Percentiles rank a stretch among this genome's conserved stretches.
These are phyloP conservation scores for Acanthis flammea DNA, from an alignment of 2,797 vertebrate genomes.

Conservation along the genomic window DNA sequence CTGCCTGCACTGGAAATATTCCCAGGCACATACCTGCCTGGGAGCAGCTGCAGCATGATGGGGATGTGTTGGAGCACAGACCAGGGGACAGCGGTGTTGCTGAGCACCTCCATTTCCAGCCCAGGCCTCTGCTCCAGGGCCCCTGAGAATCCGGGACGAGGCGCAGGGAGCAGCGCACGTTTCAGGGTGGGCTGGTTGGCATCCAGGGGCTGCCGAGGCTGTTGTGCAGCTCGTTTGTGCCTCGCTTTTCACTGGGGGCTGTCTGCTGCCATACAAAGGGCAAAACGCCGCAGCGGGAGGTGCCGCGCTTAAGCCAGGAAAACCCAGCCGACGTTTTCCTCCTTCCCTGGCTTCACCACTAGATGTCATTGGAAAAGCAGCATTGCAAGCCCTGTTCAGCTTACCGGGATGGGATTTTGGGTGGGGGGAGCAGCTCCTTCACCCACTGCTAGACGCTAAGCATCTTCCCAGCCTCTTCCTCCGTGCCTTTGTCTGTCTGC, in stretches of 20 bases:
- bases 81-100: background rate
- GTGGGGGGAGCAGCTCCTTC: background rate
- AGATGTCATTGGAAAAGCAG: slow-evolving; percentile 60
- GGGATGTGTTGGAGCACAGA: background rate
- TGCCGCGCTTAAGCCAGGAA: background rate
- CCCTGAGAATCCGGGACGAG: background rate
- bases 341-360: slow-evolving; percentile 24
- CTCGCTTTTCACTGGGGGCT: background rate
- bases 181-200: background rate
- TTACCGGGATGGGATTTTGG: background rate
- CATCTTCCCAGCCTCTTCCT: slow-evolving; percentile 21
- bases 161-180: background rate
- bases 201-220: background rate
- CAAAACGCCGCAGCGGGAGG: slow-evolving; percentile 15
- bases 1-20: background rate
- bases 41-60: background rate
- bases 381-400: background rate
- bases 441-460: background rate
- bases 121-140: background rate
- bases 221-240: background rate
- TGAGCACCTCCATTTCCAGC: background rate
- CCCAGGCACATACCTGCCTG: background rate
- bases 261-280: background rate
- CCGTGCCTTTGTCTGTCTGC: slow-evolving; percentile 32
- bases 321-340: background rate